Percentiles rank a stretch among this genome's conserved stretches.
Evolutionary conservation across 2,888 invertebrate species (phyloP).

Genomic region (Tryphoninae sp.): DNA sequence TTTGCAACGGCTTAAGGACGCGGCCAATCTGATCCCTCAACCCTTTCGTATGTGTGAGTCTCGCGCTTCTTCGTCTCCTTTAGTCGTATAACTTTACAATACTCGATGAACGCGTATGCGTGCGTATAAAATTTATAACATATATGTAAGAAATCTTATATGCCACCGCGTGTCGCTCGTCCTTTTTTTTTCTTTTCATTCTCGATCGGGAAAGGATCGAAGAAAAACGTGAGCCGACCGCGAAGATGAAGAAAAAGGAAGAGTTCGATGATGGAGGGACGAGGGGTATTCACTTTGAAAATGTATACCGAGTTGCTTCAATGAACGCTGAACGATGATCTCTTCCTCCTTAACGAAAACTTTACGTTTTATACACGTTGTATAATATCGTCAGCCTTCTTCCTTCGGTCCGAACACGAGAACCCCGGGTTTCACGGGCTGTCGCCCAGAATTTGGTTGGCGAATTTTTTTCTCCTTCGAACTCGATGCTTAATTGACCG

Average conservation of each 20-base stretch:
- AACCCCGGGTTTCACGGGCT: slow-evolving; percentile 77
- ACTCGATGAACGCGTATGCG: slow-evolving; percentile 35
- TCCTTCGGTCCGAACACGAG: slow-evolving; percentile 75
- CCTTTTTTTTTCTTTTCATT: slow-evolving; percentile 15
- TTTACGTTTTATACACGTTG: slow-evolving; percentile 41
- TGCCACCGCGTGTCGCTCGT: slow-evolving; percentile 60
- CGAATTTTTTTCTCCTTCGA: slow-evolving; percentile 72
- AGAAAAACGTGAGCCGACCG: slow-evolving; percentile 57
- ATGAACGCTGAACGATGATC: slow-evolving; percentile 64
- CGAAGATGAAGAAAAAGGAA: slow-evolving; percentile 27
- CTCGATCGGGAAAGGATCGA: slow-evolving; percentile 58
- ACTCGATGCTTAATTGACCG: slow-evolving; percentile 78
- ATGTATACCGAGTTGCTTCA: slow-evolving; percentile 74
- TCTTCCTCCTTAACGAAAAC: slow-evolving; percentile 49
- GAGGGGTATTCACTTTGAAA: slow-evolving; percentile 74
- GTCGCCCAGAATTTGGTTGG: slow-evolving; percentile 79
- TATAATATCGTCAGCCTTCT: slow-evolving; percentile 52
- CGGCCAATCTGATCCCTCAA: slow-evolving; percentile 77
- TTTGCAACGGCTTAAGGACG: slow-evolving; percentile 79
- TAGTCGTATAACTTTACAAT: slow-evolving; percentile 8
- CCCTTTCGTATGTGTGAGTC: slow-evolving; percentile 36
- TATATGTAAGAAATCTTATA: slow-evolving; percentile 77
- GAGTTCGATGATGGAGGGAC: slow-evolving; percentile 17
- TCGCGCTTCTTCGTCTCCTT: slow-evolving; percentile 39
- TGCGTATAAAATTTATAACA: slow-evolving; percentile 35